These are phyloP conservation scores for Heliconius hermathena DNA, from an alignment of 1,140 invertebrate species.

Conservation along the genomic window DNA sequence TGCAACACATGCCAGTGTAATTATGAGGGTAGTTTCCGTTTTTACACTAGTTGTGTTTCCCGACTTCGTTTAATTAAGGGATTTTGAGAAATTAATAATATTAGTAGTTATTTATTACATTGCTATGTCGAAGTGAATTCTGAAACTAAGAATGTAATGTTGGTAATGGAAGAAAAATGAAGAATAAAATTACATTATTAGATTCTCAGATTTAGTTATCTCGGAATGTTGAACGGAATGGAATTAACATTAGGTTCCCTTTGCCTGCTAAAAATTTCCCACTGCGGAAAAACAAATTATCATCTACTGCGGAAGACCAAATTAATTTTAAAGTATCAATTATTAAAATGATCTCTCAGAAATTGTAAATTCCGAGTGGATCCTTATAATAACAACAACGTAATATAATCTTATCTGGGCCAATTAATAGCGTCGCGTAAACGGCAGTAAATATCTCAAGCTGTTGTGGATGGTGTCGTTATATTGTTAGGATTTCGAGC, in stretches of 20 bases:
- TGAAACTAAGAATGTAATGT: too few species aligned
- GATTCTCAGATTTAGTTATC: too few species aligned
- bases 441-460: constrained; percentile 65
- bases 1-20: constrained; percentile 68
- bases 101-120: neutral
- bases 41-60: neutral
- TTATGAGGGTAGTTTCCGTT: constrained; percentile 49
- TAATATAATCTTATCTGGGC: constrained; percentile 23
- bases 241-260: too few species aligned
- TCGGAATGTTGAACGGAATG: too few species aligned
- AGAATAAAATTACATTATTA: too few species aligned
- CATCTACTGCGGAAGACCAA: neutral
- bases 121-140: too few species aligned
- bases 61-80: neutral
- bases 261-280: too few species aligned
- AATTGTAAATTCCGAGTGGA: constrained; percentile 13
- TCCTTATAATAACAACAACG: neutral
- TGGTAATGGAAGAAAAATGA: too few species aligned
- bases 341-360: neutral
- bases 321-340: neutral
- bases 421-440: constrained; percentile 31
- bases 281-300: neutral
- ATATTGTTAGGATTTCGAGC: constrained; percentile 29
- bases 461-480: constrained; percentile 65
- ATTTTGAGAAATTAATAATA: neutral